Conservation (phyloP, 1,140 invertebrate genomes). For the Drosophila trapezifrons region DNA sequence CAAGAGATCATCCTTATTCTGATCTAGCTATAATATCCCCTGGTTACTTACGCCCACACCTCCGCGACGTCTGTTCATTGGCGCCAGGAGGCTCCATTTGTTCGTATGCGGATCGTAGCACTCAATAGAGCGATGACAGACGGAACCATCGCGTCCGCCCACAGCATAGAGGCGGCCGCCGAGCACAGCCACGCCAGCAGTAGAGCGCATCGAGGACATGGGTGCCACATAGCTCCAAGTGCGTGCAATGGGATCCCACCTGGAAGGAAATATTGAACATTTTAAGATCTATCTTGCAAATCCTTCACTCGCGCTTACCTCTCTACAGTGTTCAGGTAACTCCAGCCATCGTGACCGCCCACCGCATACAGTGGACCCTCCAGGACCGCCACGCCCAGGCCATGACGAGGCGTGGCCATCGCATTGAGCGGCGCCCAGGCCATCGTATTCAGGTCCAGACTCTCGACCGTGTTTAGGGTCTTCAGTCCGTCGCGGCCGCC, state of each 20-base stretch:
- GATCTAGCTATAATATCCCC: background rate
- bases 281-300: background rate
- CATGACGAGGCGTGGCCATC: slow-evolving; percentile 96
- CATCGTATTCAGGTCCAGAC: slow-evolving; percentile 91
- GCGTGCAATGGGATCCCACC: slow-evolving; percentile 93
- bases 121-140: slow-evolving; percentile 96
- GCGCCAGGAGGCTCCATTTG: slow-evolving; percentile 93
- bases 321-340: slow-evolving; percentile 96
- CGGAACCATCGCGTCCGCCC: slow-evolving; percentile 95
- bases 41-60: slow-evolving; percentile 89
- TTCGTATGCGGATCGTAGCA: slow-evolving; percentile 96
- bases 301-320: slow-evolving; percentile 83
- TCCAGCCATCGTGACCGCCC: slow-evolving; percentile 98
- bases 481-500: slow-evolving; percentile 97
- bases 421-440: slow-evolving; percentile 92
- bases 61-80: slow-evolving; percentile 94
- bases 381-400: slow-evolving; percentile 94
- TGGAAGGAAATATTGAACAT: slow-evolving; percentile 39
- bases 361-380: slow-evolving; percentile 96
- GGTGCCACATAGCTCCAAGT: slow-evolving; percentile 95
- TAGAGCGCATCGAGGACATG: slow-evolving; percentile 94
- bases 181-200: slow-evolving; percentile 94
- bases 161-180: slow-evolving; percentile 95
- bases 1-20: background rate
- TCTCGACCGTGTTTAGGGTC: slow-evolving; percentile 94